Conservation (phyloP, 2,888 invertebrate genomes). For the Hybos culiciformis region DNA sequence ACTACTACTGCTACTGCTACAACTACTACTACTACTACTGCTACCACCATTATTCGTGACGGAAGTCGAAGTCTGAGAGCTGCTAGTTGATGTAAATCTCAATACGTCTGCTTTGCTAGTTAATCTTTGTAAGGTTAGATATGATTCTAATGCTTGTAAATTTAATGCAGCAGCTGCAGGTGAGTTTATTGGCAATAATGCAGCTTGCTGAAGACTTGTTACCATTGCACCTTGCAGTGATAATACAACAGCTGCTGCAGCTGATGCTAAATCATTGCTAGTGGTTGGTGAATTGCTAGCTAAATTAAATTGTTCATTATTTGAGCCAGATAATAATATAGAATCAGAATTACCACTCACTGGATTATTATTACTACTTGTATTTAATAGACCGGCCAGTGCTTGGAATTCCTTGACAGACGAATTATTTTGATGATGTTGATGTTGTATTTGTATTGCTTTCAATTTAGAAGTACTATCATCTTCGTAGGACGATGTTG, state of each 20-base stretch:
- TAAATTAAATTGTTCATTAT: too few species aligned
- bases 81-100: conserved; percentile 26
- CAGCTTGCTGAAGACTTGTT: conserved; percentile 71
- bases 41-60: too few species aligned
- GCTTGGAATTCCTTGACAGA: neutral
- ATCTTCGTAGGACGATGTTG: neutral
- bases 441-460: neutral
- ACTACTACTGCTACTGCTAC: conserved; percentile 11
- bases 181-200: conserved; percentile 65
- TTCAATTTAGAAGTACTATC: neutral
- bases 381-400: neutral
- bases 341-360: too few species aligned
- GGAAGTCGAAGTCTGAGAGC: conserved; percentile 10
- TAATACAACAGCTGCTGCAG: conserved; percentile 55
- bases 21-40: too few species aligned
- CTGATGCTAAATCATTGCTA: conserved; percentile 41
- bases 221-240: conserved; percentile 75
- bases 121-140: conserved; percentile 67
- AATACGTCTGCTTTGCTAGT: conserved; percentile 56
- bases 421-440: neutral
- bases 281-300: too few species aligned
- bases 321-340: too few species aligned
- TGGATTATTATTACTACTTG: neutral
- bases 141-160: conserved; percentile 73
- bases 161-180: conserved; percentile 75